Base-by-base conservation (phyloP, 2,797 vertebrate species). In the Mus minutoides region DNA sequence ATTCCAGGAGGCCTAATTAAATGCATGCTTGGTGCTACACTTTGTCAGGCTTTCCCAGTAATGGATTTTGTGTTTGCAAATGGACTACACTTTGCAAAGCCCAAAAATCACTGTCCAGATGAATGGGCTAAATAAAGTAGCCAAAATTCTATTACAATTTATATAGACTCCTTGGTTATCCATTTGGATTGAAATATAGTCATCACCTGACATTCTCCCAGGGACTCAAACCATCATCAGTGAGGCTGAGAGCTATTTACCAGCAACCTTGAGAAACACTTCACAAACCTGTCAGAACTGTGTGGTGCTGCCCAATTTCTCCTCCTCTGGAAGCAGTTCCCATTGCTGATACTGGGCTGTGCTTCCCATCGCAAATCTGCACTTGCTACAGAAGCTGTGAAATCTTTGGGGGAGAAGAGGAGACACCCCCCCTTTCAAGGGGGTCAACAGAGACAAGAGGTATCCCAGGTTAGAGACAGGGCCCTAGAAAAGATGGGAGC, bases 1-100 rank as follows among this genome's bases (percentile, higher is more conserved):
- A 88, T 93, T 83, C 69, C 91, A 34, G 92, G 92, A 75, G n/a
- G 10, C 40, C 77, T 94, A 76, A 87, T 82, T 83, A 86, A 95
- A 86, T 56, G 60, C 17, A 11, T 67, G 43, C 31, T 75, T 85
- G 29, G 17, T 46, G 64, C 17, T 37, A 77, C 26, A 62, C 84
- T 82, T 90, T 78, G 54, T 96, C 88, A 88, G 56, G 71, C 37
- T 69, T 79, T 67, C 88, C 46, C 77, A 24, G 67, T 56, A 79
- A 92, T 91, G 37, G 52, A 56, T 84, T 89, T 89, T 64, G 67
- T 82, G 64, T 60, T 95, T 95, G 54, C 54, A 67, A 60, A 71
- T 83, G 69, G 56, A 58, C 91, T 77, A 12, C 43, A 54, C 22
- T 91, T 93, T 88, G 29, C 60, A 91, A 79, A 73, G 54, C 40